Conservation (phyloP, 2,888 invertebrate species). For the Hydrotaea diabolus region DNA sequence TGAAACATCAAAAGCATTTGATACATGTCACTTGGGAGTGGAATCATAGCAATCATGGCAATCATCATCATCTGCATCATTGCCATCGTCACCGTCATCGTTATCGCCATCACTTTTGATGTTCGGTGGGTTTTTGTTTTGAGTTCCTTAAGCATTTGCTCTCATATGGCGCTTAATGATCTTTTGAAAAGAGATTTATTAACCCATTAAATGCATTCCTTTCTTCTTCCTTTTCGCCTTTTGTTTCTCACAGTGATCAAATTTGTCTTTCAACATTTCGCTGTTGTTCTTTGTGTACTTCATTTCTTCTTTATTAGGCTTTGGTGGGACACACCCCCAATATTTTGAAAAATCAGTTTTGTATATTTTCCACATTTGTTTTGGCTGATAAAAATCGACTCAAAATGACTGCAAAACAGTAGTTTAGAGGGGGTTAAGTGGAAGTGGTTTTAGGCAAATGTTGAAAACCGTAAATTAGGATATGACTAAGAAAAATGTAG, state of each 20-base stretch:
- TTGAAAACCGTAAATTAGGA: not conserved
- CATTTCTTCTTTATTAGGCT: not conserved
- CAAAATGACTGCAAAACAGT: not conserved
- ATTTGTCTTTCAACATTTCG: slow-evolving; percentile 47
- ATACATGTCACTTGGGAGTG: slow-evolving; percentile 65
- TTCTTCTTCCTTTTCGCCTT: not conserved
- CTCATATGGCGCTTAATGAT: slow-evolving; percentile 65
- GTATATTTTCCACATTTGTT: slow-evolving; percentile 16
- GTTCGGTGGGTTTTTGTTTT: slow-evolving; percentile 20
- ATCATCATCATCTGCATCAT: slow-evolving; percentile 52
- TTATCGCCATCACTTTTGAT: slow-evolving; percentile 51
- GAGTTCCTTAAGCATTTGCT: not conserved
- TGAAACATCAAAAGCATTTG: slow-evolving; percentile 55
- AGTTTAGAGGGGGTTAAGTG: not conserved
- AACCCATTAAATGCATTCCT: slow-evolving; percentile 54
- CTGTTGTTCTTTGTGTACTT: not conserved
- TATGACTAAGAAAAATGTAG: too few relatives aligned
- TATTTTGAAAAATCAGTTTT: slow-evolving; percentile 1
- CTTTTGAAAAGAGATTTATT: slow-evolving; percentile 57
- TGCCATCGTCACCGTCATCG: slow-evolving; percentile 49
- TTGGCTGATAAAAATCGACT: not conserved
- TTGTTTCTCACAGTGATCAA: slow-evolving; percentile 45
- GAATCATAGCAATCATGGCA: slow-evolving; percentile 58
- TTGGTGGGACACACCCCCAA: slow-evolving; percentile 36
- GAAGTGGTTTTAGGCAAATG: not conserved